Evolutionary conservation across 2,888 invertebrate species (phyloP).

Genomic region (Parnassius apollo): DNA sequence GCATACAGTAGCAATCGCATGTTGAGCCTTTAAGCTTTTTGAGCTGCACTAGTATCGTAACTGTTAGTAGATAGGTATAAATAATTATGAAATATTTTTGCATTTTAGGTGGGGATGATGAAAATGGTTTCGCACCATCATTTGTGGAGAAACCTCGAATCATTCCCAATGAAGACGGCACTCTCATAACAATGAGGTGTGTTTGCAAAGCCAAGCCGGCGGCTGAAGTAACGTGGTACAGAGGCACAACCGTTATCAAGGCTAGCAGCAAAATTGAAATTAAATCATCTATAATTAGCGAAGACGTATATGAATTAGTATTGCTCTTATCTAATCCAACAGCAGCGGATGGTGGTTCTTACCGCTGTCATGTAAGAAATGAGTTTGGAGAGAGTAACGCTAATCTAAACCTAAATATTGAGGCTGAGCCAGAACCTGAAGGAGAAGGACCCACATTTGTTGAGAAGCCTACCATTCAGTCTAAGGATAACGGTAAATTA

Average conservation of each 20-base stretch:
- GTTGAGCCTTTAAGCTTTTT: slow-evolving; percentile 67
- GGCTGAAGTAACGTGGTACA: slow-evolving; percentile 97
- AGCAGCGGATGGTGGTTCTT: slow-evolving; percentile 80
- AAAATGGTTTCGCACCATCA: slow-evolving; percentile 96
- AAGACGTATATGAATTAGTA: slow-evolving; percentile 93
- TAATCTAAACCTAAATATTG: slow-evolving; percentile 97
- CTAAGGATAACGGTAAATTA: slow-evolving; percentile 82
- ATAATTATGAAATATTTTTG: slow-evolving; percentile 22
- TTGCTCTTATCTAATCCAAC: slow-evolving; percentile 80
- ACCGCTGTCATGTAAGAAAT: slow-evolving; percentile 96
- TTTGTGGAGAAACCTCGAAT: slow-evolving; percentile 99
- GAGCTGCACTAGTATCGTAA: slow-evolving; percentile 58
- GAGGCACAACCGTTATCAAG: slow-evolving; percentile 91
- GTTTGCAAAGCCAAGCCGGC: slow-evolving; percentile 97
- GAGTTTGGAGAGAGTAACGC: slow-evolving; percentile 98
- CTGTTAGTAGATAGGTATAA: background rate
- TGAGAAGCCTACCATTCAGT: slow-evolving; percentile 93
- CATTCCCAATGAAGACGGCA: slow-evolving; percentile 98
- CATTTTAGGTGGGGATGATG: slow-evolving; percentile 92
- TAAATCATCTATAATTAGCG: slow-evolving; percentile 87
- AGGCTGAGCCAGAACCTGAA: slow-evolving; percentile 96
- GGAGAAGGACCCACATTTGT: slow-evolving; percentile 97
- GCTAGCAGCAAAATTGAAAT: slow-evolving; percentile 93
- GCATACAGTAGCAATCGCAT: slow-evolving; percentile 78
- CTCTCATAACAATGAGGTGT: slow-evolving; percentile 98